Conservation (phyloP, 2,797 vertebrate genomes). For the Anguilla anguilla region DNA sequence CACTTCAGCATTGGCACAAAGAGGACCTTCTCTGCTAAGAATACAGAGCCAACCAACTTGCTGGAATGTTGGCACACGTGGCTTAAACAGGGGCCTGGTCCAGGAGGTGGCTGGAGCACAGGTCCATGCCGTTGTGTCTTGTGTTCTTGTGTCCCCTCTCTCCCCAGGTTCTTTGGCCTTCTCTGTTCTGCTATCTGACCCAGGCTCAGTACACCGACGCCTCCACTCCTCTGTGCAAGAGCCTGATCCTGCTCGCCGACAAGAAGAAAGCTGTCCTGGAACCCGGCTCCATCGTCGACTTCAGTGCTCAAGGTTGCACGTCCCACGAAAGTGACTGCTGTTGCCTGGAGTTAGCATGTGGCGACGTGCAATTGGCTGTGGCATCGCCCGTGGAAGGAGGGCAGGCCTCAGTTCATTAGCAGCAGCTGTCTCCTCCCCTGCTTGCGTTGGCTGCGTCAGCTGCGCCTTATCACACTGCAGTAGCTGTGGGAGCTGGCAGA, state of each 20-base stretch:
- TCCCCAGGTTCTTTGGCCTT: slow-evolving; percentile 86
- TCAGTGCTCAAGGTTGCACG: slow-evolving; percentile 73
- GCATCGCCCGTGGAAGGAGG: background rate
- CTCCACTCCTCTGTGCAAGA: slow-evolving; percentile 84
- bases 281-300: slow-evolving; percentile 71
- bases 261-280: slow-evolving; percentile 80
- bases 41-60: background rate
- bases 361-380: background rate
- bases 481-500: background rate
- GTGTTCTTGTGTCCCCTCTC: background rate
- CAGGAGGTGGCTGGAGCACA: background rate
- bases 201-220: slow-evolving; percentile 79
- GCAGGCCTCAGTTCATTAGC: background rate
- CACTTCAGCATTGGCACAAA: background rate
- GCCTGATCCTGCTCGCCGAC: slow-evolving; percentile 78
- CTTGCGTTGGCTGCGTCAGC: background rate
- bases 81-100: too few relatives aligned
- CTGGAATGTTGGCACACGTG: too few relatives aligned
- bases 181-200: slow-evolving; percentile 82
- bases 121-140: background rate
- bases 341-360: background rate
- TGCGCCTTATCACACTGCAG: background rate
- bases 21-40: background rate
- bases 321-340: background rate
- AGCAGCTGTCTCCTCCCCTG: background rate